These are phyloP conservation scores for Caenorhabditis angaria DNA, from an alignment of 2,888 invertebrate species.

Conservation along the genomic window DNA sequence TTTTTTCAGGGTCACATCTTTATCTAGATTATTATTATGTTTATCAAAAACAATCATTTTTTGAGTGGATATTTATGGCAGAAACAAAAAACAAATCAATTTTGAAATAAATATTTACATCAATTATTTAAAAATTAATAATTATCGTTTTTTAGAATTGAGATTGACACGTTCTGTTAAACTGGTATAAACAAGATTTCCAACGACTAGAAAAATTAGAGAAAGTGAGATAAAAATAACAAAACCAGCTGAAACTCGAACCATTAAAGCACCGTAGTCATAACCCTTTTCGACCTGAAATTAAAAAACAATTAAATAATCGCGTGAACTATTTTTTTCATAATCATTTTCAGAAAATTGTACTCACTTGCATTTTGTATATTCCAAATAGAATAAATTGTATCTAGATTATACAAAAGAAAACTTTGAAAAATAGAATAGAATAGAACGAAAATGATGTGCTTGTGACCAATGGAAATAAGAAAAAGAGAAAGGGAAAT, in stretches of 20 bases:
- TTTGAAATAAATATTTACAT: conserved; percentile 1
- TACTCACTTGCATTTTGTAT: not conserved
- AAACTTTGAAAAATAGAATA: not conserved
- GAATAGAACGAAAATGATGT: not conserved
- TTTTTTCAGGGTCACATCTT: not conserved
- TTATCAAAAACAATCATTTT: too few relatives aligned
- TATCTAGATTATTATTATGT: conserved; percentile 10
- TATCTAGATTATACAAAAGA: too few relatives aligned
- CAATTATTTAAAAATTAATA: not conserved
- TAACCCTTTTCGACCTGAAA: conserved; percentile 42
- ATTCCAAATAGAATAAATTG: too few relatives aligned
- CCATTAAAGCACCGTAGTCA: conserved; percentile 62
- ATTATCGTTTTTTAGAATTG: conserved; percentile 20
- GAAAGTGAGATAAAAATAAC: conserved; percentile 62
- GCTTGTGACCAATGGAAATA: conserved; percentile 1
- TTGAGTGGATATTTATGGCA: not conserved
- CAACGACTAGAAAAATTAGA: conserved; percentile 64
- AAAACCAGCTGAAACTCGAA: conserved; percentile 60
- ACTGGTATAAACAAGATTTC: conserved; percentile 64
- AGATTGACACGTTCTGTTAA: conserved; percentile 46
- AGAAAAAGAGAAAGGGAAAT: conserved; percentile 2
- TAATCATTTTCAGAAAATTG: too few relatives aligned
- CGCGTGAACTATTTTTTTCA: not conserved
- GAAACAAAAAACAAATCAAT: not conserved
- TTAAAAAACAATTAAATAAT: too few relatives aligned